Conservation (phyloP, 2,888 invertebrate species). For the Andricus quercusramuli region DNA sequence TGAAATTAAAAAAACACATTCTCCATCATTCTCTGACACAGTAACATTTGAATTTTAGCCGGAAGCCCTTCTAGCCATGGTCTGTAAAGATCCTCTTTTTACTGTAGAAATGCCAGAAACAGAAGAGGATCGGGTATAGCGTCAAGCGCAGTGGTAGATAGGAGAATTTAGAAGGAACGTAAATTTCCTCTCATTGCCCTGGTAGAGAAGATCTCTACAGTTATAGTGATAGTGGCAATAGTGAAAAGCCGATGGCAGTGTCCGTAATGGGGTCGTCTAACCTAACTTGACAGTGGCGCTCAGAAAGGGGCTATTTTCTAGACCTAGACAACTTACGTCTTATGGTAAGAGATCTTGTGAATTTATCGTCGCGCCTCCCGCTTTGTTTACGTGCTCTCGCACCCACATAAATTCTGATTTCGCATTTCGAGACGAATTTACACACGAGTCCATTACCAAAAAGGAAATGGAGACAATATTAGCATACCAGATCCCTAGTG, state of each 20-base stretch:
- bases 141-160: not conserved
- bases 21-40: too few species aligned
- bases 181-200: conserved; percentile 24
- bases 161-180: conserved; percentile 32
- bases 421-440: conserved; percentile 26
- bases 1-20: too few species aligned
- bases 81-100: not conserved
- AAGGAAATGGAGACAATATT: not conserved
- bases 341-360: conserved; percentile 47
- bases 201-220: conserved; percentile 36
- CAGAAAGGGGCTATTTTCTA: conserved; percentile 60
- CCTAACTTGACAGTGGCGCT: conserved; percentile 31
- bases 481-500: conserved; percentile 18
- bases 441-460: conserved; percentile 9
- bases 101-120: not conserved
- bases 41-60: too few species aligned
- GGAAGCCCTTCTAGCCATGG: too few species aligned
- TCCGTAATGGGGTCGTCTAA: conserved; percentile 40
- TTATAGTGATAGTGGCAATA: conserved; percentile 30
- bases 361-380: conserved; percentile 65
- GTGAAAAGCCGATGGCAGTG: conserved; percentile 21
- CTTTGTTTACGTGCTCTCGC: conserved; percentile 63
- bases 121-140: conserved; percentile 10
- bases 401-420: conserved; percentile 32
- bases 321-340: conserved; percentile 60